Evolutionary conservation across 2,888 invertebrate genomes (phyloP), one percentile per base, ranked within the genome.

Genomic region (Scaptomyza polygonia): DNA sequence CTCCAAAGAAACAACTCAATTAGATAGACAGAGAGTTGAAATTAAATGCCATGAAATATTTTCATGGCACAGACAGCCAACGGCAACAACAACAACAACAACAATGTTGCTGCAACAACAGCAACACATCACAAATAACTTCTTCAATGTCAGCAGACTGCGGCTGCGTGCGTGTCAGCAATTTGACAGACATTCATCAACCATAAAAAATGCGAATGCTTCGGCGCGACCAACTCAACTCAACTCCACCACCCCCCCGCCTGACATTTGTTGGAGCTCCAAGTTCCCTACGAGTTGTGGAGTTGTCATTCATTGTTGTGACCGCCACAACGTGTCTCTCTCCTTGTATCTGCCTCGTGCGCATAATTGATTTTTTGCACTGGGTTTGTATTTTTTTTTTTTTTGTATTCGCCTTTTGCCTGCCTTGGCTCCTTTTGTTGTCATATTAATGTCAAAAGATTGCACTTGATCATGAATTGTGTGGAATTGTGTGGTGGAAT

Each of bases 161-260:
- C 30, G 30, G 56, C 75, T 74, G 84, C 68, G 71, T 81, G 76
- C 86, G 70, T 88, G 85, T 88, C 86, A 82, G 77, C 86, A 84
- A 85, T 88, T 86, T 88, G 86, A 86, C 88, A 88, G 86, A 84
- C 88, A 88, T 88, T 84, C 88, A 84, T 88, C 88, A 84, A 59
- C 55, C 74, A 48, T 45, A 39, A 51, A 55, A 67, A 39, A 39
- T 39, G 16, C 39, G 16, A 39, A 56, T 62, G 58, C 52, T 45
- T 55, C 64, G 53, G 51, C 59, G 39, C 16, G 34, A 14, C 25
- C 48, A 48, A 34, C 34, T 34, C n/a, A 11, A 9, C 12, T 18
- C 6, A 6, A 3, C 30, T 44, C 9, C 16, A 1, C 2, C 14
- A 12, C 11, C 7, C 32, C 3, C 2, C 21, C 0, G 1, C 16